Base-by-base conservation (phyloP, 2,113 vertebrate species). In the Chloebia gouldiae region DNA sequence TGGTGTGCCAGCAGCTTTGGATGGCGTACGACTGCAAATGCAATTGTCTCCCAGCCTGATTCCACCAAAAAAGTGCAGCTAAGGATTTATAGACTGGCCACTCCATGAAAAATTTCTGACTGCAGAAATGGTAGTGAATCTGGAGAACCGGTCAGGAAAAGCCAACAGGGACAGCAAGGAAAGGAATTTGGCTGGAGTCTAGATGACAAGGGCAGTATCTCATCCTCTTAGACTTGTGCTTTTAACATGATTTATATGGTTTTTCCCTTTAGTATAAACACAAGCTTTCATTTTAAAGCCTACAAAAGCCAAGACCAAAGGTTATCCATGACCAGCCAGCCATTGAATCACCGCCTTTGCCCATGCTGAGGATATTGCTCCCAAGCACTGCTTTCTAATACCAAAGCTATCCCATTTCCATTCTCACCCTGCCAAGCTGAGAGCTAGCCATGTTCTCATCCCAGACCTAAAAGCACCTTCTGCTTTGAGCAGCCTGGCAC, bases 341-440 rank as follows among this genome's bases (percentile, higher is more conserved):
- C 73, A 50, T 66, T 75, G 72, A 69, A 83, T 69, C 4, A 4
- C 49, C 28, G 28, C 33, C 63, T 86, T 81, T 90, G 59, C 84
- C 59, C 84, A 54, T 0, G 2, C 61, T 23, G 30, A 84, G 75
- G 81, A 65, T 45, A 50, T 28, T 89, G 61, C 65, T 89, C 61
- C 77, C 64, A 83, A 79, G 40, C 51, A 86, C 69, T 79, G 73
- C 84, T 92, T 92, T 95, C 92, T 69, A 93, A 76, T 30, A 91
- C 54, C 81, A 91, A 66, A 82, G 42, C 71, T 66, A 71, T 63
- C 35, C 42, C 39, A 27, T 63, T 91, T 73, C 80, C 45, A 60
- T 30, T 75, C 27, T 86, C 45, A n/a, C 13, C 39, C 66, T 91
- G 84, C 78, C 91, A 93, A 72, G 54, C 25, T 0, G 0, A 80